phyloP scores from a whole-genome alignment of 1,140 invertebrate species.

The Drosophila lacertosa region DNA sequence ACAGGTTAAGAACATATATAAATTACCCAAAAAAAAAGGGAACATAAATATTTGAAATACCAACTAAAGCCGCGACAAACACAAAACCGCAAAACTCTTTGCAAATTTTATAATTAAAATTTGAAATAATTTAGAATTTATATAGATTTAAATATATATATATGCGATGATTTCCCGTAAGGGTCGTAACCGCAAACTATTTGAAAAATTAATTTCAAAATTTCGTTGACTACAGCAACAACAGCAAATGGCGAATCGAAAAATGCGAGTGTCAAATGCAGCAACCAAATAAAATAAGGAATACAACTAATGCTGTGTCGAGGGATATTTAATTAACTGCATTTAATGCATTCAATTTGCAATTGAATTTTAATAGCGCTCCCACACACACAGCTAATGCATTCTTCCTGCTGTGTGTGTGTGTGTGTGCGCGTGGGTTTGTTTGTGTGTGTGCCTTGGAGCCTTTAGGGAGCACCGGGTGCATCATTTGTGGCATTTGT shows the following conservation, averaged over 20 bases:
- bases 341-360: slow-evolving; percentile 30
- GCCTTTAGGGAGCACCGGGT: slow-evolving; percentile 12
- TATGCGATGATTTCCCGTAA: background rate
- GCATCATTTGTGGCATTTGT: slow-evolving; percentile 28
- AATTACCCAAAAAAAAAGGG: too few species aligned
- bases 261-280: background rate
- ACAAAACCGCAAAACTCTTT: slow-evolving; percentile 14
- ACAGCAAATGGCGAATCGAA: slow-evolving; percentile 4
- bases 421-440: background rate
- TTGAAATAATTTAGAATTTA: slow-evolving; percentile 14
- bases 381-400: slow-evolving; percentile 13
- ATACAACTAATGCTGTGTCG: slow-evolving; percentile 9
- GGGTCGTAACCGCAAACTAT: slow-evolving; percentile 19
- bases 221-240: background rate
- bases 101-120: slow-evolving; percentile 24
- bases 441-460: background rate
- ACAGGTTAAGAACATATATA: too few species aligned
- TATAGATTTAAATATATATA: too few species aligned
- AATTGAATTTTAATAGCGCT: slow-evolving; percentile 43
- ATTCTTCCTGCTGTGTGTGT: background rate
- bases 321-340: slow-evolving; percentile 45
- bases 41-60: background rate
- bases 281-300: slow-evolving; percentile 1
- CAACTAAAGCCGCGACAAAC: background rate
- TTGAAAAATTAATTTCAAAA: slow-evolving; percentile 35